Percentiles rank a stretch among this genome's conserved stretches.
These are phyloP conservation scores for Eospalax fontanierii DNA, from an alignment of 2,797 vertebrate species.

Conservation along the genomic window DNA sequence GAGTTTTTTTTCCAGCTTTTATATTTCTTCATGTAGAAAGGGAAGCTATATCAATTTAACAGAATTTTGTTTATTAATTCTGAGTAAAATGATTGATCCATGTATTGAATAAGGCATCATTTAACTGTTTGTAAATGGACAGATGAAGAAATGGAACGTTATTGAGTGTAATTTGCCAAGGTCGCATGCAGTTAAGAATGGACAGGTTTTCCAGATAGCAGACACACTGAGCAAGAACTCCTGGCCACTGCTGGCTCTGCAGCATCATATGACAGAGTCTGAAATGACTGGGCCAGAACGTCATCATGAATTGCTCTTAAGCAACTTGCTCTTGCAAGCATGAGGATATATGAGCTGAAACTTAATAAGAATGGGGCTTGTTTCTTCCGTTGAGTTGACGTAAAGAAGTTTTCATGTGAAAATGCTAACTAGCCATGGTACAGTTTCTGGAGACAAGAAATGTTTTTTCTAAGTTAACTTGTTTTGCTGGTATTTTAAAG, in stretches of 20 bases:
- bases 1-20: not conserved
- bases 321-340: not conserved
- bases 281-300: not conserved
- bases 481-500: not conserved
- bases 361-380: not conserved
- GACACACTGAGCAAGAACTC: not conserved
- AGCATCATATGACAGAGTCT: not conserved
- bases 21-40: constrained; percentile 19
- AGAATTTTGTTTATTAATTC: constrained; percentile 47
- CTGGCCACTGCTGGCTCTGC: not conserved
- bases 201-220: not conserved
- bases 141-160: not conserved
- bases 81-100: constrained; percentile 42
- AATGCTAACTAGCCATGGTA: not conserved
- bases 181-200: not conserved
- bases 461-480: not conserved
- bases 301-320: constrained; percentile 9
- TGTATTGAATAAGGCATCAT: not conserved
- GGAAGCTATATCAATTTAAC: not conserved
- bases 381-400: not conserved
- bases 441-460: constrained; percentile 4
- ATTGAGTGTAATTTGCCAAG: not conserved
- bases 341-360: not conserved
- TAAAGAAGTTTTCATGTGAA: not conserved
- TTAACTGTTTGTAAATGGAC: not conserved